phyloP scores from a whole-genome alignment of 2,888 invertebrate species.

The Drosophila nr. perissopoda region DNA sequence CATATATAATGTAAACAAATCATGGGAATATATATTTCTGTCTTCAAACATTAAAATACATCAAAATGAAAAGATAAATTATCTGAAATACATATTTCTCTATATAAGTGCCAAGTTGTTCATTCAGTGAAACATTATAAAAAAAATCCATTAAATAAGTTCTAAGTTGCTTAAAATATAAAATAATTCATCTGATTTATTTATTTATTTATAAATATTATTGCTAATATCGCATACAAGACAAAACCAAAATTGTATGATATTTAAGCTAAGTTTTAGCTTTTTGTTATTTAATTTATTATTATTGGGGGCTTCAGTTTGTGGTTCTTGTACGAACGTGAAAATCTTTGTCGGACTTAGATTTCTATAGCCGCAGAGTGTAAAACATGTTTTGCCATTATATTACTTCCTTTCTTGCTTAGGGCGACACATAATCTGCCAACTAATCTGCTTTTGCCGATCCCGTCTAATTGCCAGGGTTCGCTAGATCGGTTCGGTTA shows the following conservation, averaged over 20 bases:
- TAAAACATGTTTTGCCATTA: neutral
- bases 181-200: neutral
- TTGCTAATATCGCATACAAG: neutral
- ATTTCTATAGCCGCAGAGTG: rapidly evolving
- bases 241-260: neutral
- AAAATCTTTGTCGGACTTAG: neutral
- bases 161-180: no score
- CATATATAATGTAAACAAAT: neutral
- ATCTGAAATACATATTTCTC: no score
- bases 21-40: neutral
- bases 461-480: neutral
- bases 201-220: neutral
- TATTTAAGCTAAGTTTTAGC: neutral
- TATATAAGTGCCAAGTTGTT: no score
- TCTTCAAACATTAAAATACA: neutral
- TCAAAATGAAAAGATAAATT: neutral
- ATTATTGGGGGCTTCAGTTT: neutral
- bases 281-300: neutral
- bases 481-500: neutral
- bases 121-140: no score
- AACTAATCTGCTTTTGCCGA: neutral
- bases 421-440: neutral
- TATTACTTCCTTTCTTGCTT: neutral
- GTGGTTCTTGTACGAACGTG: neutral
- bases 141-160: no score